Evolutionary conservation across 2,113 vertebrate species (phyloP).

Genomic region (Callorhinus ursinus): DNA sequence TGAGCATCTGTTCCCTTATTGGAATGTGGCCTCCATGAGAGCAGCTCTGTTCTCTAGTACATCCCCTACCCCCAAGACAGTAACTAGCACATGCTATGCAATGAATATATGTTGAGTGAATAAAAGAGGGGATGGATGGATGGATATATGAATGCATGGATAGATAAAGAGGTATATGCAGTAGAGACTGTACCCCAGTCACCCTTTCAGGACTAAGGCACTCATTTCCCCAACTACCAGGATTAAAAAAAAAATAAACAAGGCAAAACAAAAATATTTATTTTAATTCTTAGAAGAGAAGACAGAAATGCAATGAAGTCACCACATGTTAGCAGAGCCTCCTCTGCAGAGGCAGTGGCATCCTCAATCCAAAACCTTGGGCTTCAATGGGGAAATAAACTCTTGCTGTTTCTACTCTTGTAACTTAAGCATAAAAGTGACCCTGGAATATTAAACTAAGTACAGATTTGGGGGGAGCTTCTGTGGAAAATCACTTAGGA

Average conservation of each 20-base stretch:
- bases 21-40: background rate
- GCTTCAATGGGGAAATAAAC: background rate
- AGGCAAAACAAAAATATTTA: background rate
- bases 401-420: background rate
- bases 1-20: background rate
- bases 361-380: background rate
- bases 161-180: background rate
- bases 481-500: background rate
- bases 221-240: background rate
- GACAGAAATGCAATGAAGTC: background rate
- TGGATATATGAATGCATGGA: background rate
- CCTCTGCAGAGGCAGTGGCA: fast-evolving
- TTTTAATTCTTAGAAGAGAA: background rate
- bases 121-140: background rate
- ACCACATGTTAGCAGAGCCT: fast-evolving
- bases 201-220: background rate
- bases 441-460: background rate
- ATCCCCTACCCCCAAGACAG: background rate
- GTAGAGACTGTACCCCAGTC: background rate
- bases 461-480: background rate
- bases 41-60: background rate
- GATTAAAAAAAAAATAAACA: background rate
- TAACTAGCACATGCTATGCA: background rate
- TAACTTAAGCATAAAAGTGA: background rate
- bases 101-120: background rate